Conservation (phyloP, 2,888 invertebrate species). For the Harpalus rufipes region DNA sequence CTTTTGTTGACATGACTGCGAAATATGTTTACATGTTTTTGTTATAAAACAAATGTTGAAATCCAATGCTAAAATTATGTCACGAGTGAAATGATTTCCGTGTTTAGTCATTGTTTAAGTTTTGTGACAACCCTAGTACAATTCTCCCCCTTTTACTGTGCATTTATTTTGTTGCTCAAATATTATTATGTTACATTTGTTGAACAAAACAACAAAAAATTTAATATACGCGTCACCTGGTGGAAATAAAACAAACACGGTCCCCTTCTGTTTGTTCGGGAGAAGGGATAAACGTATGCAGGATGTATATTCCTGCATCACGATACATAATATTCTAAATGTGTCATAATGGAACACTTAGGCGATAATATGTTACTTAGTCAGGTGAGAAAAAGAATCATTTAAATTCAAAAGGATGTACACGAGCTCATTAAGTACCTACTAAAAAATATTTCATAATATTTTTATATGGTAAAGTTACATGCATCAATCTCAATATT, state of each 20-base stretch:
- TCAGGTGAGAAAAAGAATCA: too few relatives aligned
- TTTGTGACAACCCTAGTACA: constrained; percentile 19
- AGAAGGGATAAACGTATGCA: constrained; percentile 47
- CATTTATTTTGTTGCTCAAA: constrained; percentile 53
- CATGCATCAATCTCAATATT: too few relatives aligned
- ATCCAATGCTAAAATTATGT: constrained; percentile 18
- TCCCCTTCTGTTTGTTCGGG: constrained; percentile 57
- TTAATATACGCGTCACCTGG: constrained; percentile 56
- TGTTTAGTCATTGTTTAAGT: constrained; percentile 35
- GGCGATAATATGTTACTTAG: too few relatives aligned
- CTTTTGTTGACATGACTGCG: constrained; percentile 24
- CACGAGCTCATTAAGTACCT: too few relatives aligned
- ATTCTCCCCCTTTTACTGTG: constrained; percentile 33
- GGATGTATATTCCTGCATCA: background rate
- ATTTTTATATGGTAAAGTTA: too few relatives aligned
- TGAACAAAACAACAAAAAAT: constrained; percentile 52
- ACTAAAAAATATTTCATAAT: too few relatives aligned
- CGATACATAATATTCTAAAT: background rate
- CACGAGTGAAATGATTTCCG: constrained; percentile 24
- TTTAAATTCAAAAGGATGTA: too few relatives aligned
- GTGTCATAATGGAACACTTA: too few relatives aligned
- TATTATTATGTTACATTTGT: constrained; percentile 60
- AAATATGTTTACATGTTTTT: constrained; percentile 39
- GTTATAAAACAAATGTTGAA: constrained; percentile 28
- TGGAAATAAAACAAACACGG: constrained; percentile 49